A percentile compares a stretch with the other conserved stretches of the same genome.
Evolutionary conservation across 2,888 invertebrate genomes (phyloP).

Genomic region (Eurois occulta): DNA sequence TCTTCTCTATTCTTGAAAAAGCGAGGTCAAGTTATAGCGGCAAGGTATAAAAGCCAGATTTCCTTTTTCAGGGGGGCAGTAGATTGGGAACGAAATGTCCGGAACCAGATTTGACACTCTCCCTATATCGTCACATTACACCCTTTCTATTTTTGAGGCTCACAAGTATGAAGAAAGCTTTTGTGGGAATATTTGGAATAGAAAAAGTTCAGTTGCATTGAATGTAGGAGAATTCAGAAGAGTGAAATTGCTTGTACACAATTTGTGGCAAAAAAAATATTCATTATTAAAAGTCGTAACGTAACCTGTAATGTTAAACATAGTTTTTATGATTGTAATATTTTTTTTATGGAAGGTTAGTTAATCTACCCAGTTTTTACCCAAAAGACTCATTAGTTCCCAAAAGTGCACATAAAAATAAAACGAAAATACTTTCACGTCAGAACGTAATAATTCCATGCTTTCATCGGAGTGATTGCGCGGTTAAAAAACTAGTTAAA

Average conservation of each 20-base stretch:
- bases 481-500: not conserved
- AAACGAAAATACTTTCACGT: conserved; percentile 8
- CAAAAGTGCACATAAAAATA: not conserved
- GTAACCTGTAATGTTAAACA: not conserved
- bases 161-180: conserved; percentile 69
- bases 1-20: conserved; percentile 8
- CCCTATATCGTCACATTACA: conserved; percentile 82
- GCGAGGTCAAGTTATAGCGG: conserved; percentile 69
- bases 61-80: conserved; percentile 80
- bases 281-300: not conserved
- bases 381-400: not conserved
- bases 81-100: conserved; percentile 82
- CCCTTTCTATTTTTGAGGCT: conserved; percentile 74
- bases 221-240: not conserved
- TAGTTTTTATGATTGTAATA: not conserved
- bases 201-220: not conserved
- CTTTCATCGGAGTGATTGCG: not conserved
- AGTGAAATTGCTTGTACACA: not conserved
- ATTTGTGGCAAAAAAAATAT: not conserved
- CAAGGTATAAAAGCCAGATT: conserved; percentile 73
- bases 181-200: not conserved
- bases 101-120: conserved; percentile 84
- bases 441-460: conserved; percentile 1
- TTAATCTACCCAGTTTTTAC: not conserved
- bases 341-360: not conserved